Base-by-base conservation (phyloP, 2,888 invertebrate genomes). In the Stictocephala bisonia region DNA sequence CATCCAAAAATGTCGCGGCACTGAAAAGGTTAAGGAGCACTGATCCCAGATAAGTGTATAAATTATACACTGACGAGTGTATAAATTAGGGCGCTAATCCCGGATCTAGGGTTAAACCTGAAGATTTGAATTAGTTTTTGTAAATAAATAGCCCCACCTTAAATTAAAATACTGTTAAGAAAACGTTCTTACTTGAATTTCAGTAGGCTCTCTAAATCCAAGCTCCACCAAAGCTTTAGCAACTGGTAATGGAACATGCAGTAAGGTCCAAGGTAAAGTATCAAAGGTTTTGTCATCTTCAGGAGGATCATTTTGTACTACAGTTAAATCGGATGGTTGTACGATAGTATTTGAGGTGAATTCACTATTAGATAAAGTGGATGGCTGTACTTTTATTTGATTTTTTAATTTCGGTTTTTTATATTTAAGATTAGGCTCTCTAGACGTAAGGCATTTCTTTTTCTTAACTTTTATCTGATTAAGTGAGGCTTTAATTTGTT, bases 131-230 rank as follows among this genome's bases (percentile, higher is more conserved):
- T n/a, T n/a, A n/a, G n/a, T n/a, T n/a, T n/a, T n/a, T n/a, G n/a
- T n/a, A n/a, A n/a, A n/a, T n/a, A n/a, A n/a, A n/a, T n/a, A n/a
- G n/a, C n/a, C n/a, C n/a, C n/a, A n/a, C n/a, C n/a, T n/a, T n/a
- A n/a, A n/a, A n/a, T n/a, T n/a, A n/a, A n/a, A n/a, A n/a, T n/a
- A n/a, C n/a, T n/a, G n/a, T n/a, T n/a, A n/a, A 40, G 29, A 31
- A 27, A 29, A 53, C 18, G 13, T 70, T 40, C 69, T 66, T 73
- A 84, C 84, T 83, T 99, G 99, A 81, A 99, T 99, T 79, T 90
- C 88, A 0, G 98, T 99, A 0, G 99, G 99, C 22, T 88, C 85
- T 44, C 86, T 86, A 83, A 96, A 97, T 0, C 91, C 90, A 78
- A 91, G 86, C 74, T 94, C 93, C 13, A 88, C 86, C 0, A 99